Base-by-base conservation (phyloP, 2,797 vertebrate genomes). In the Orestias chungarensis region DNA sequence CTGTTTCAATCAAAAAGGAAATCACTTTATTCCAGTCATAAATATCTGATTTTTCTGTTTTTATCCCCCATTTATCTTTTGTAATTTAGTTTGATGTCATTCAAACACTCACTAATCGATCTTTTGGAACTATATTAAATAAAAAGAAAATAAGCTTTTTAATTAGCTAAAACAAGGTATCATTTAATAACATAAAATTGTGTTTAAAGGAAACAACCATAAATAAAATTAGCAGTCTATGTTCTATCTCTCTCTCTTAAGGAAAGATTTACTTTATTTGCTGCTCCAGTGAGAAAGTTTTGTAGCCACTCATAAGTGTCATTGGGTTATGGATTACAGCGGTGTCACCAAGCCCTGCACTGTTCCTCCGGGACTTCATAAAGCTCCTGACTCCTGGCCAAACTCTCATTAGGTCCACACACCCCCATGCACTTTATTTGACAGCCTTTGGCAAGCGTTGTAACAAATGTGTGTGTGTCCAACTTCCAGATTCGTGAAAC, bases 331-430 rank as follows among this genome's bases (percentile, higher is more conserved):
- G 80, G 85, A 92, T 88, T 87, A 85, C 81, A 76, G 81, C 68
- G 86, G 82, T 87, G 85, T 87, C 65, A 69, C 80, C 79, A 42
- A 79, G 79, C 90, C 78, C 82, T 78, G 84, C 82, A 82, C 81
- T 86, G 23, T 80, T 90, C 87, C 89, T 91, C 84, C 40, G 89
- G 82, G 92, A 91, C 89, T 91, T 86, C 83, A 88, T 88, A 87
- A 89, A 91, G 84, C 83, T 90, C 86, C 86, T 86, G 85, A 91
- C 80, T 84, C 81, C 64, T 64, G 85, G 82, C 87, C 88, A 88
- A 76, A 74, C 71, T 70, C 83, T 88, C 84, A 88, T 87, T 80
- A 85, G 82, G 74, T 81, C 78, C 86, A 89, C 80, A 79, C 74
- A 79, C 83, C 75, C 86, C 85, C 89, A 81, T 91, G 79, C 86